phyloP scores from a whole-genome alignment of 2,888 invertebrate species.

The Abrostola triplasia region DNA sequence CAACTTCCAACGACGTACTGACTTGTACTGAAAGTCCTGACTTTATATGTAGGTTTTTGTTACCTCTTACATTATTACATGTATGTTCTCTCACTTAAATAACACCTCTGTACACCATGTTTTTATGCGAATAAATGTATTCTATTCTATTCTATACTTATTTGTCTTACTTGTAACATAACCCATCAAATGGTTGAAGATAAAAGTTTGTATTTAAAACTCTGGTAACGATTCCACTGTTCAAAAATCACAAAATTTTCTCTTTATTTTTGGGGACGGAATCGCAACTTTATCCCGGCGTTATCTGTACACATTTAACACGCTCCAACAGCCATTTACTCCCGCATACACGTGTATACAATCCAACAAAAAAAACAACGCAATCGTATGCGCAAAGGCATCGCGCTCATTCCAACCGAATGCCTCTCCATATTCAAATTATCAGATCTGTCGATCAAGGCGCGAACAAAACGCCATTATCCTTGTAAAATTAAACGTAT shows the following conservation, averaged over 20 bases:
- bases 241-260: not conserved
- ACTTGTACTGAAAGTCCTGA: no score
- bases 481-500: slow-evolving; percentile 77
- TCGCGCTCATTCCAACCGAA: slow-evolving; percentile 65
- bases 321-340: slow-evolving; percentile 21
- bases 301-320: slow-evolving; percentile 30
- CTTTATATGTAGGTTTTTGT: no score
- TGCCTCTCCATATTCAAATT: slow-evolving; percentile 86
- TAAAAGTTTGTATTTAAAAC: no score
- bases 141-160: no score
- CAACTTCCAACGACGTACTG: no score
- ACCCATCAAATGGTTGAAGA: no score
- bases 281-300: slow-evolving; percentile 2
- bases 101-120: no score
- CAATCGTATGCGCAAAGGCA: slow-evolving; percentile 64
- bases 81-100: no score
- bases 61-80: no score
- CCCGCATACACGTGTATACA: slow-evolving; percentile 24
- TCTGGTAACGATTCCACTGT: not conserved
- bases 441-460: slow-evolving; percentile 84
- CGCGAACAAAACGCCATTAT: slow-evolving; percentile 73
- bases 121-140: no score
- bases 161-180: no score
- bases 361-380: slow-evolving; percentile 38
- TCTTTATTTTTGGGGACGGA: not conserved